Evolutionary conservation across 2,797 vertebrate genomes (phyloP).

Genomic region (Chanos chanos): DNA sequence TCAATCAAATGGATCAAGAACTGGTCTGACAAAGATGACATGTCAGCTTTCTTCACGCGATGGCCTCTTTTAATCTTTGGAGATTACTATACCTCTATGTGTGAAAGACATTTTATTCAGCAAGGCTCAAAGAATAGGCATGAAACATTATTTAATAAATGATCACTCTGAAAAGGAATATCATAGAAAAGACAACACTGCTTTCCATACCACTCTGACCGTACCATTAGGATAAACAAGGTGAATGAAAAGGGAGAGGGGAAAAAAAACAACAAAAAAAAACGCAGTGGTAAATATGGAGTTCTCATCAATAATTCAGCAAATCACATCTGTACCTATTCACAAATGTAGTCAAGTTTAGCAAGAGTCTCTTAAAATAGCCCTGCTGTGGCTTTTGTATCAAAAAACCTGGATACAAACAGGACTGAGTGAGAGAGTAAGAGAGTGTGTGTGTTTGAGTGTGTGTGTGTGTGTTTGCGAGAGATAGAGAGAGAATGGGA

Average conservation of each 20-base stretch:
- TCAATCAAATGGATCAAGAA: too few relatives aligned
- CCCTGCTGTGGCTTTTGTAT: not conserved
- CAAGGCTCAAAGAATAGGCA: not conserved
- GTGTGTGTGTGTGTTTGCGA: too few relatives aligned
- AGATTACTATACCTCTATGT: too few relatives aligned
- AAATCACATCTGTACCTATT: conserved; percentile 32
- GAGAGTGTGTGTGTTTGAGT: too few relatives aligned
- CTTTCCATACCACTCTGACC: not conserved
- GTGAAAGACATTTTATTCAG: too few relatives aligned
- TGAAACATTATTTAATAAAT: too few relatives aligned
- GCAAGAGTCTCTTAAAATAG: conserved; percentile 39
- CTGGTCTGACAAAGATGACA: too few relatives aligned
- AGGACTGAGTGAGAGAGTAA: not conserved
- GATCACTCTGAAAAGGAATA: too few relatives aligned
- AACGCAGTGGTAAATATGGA: conserved; percentile 1
- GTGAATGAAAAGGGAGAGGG: not conserved
- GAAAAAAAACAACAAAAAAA: conserved; percentile 2
- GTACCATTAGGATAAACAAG: not conserved
- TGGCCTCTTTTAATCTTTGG: too few relatives aligned
- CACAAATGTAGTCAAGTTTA: conserved; percentile 28
- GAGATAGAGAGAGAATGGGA: too few relatives aligned
- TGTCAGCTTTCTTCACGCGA: too few relatives aligned
- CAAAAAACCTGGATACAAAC: not conserved
- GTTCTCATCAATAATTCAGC: conserved; percentile 27
- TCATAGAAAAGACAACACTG: too few relatives aligned